Base-by-base conservation (phyloP, 2,888 invertebrate species). In the Cephalotes varians region DNA sequence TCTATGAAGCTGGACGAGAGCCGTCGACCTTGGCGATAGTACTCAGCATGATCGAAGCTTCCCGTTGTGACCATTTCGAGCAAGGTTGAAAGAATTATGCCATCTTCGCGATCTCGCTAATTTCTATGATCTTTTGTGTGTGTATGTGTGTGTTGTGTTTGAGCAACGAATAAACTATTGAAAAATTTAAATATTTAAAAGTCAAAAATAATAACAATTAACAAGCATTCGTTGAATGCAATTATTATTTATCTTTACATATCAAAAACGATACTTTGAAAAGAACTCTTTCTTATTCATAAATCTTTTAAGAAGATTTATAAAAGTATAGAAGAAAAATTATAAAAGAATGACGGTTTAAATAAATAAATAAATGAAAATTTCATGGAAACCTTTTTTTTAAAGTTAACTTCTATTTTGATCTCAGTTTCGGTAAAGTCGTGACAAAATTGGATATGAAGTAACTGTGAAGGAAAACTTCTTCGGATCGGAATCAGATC, bases 1-100 rank as follows among this genome's bases (percentile, higher is more conserved):
- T 85, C 81, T 86, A 82, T 86, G 82, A 34, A 73, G 74, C 85
- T 72, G 71, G 71, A 60, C 9, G 83, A 84, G 86, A 87, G 86
- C 85, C 82, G 87, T 85, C 87, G 91, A 89, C 91, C 91, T 90
- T 90, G 89, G 85, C 85, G 85, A n/a, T 86, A 84, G 76, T 62
- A 67, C 76, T 10, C 15, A 37, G 34, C 25, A 37, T 18, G 31
- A 51, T 51, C 44, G 85, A 51, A 15, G 40, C 31, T 44, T 62
- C 72, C 54, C 83, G 12, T 73, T n/a, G 54, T n/a, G 21, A 25
- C 6, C 34, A 34, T 58, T 58, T 72, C 44, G 58, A 73, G 21
- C n/a, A 15, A 12, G 10, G 10, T 40, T 37, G 12, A 67, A 76
- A 67, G n/a, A 67, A 1, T 67, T 51, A 12, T n/a, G 15, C 4